A percentile compares a stretch with the other conserved stretches of the same genome.
These are phyloP conservation scores for Gobius niger DNA, from an alignment of 2,113 vertebrate genomes.

Conservation along the genomic window DNA sequence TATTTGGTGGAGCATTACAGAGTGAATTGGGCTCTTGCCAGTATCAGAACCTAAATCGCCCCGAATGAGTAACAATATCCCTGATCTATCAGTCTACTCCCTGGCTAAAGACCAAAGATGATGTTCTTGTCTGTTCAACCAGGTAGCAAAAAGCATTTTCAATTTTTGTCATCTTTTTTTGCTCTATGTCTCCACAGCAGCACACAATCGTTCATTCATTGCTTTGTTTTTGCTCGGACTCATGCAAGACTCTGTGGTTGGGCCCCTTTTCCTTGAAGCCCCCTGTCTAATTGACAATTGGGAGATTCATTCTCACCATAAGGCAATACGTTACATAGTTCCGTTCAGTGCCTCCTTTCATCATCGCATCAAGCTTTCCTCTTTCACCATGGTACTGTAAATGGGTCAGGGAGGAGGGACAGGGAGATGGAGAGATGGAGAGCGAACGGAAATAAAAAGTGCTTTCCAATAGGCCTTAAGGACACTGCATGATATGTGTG, in stretches of 20 bases:
- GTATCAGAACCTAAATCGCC: too few species aligned
- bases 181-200: background rate
- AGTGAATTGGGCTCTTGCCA: too few species aligned
- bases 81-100: too few species aligned
- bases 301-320: background rate
- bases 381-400: conserved; percentile 43
- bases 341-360: background rate
- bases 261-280: background rate
- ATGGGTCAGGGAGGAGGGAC: conserved; percentile 59
- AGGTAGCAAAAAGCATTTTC: too few species aligned
- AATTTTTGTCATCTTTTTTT: too few species aligned
- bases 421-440: conserved; percentile 12
- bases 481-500: conserved; percentile 33
- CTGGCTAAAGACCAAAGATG: too few species aligned
- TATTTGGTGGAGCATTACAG: too few species aligned
- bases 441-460: conserved; percentile 27
- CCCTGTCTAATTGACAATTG: background rate
- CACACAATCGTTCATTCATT: background rate
- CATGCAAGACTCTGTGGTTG: background rate
- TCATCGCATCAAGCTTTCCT: conserved; percentile 42
- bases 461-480: conserved; percentile 33
- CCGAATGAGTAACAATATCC: too few species aligned
- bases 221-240: background rate
- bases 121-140: too few species aligned
- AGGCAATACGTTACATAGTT: background rate